Conservation (phyloP, 2,797 vertebrate species). For the Forpus xanthops region DNA sequence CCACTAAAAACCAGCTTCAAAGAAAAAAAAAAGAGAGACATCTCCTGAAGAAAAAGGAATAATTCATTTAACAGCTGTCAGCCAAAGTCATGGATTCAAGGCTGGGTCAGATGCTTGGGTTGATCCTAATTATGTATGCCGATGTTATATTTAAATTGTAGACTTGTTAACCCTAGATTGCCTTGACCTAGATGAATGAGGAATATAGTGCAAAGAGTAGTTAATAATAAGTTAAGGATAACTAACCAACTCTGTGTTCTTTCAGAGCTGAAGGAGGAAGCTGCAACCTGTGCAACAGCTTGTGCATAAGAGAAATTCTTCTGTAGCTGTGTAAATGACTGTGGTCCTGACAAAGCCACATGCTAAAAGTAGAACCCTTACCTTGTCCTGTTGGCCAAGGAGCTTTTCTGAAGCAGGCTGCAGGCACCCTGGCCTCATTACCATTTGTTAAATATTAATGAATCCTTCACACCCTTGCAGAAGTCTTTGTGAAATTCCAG, state of each 20-base stretch:
- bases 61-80: background rate
- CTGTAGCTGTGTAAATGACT: background rate
- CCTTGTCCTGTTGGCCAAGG: background rate
- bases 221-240: background rate
- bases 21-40: background rate
- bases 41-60: background rate
- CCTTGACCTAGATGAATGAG: background rate
- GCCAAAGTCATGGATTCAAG: background rate
- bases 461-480: background rate
- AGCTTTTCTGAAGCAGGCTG: background rate
- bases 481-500: background rate
- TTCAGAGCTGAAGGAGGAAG: background rate
- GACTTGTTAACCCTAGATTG: background rate
- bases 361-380: background rate
- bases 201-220: background rate
- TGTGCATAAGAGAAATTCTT: background rate
- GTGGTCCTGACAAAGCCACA: background rate
- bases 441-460: background rate
- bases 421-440: background rate
- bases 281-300: background rate
- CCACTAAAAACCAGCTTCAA: background rate
- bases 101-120: background rate
- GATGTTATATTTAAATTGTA: background rate
- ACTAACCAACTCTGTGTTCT: background rate
- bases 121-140: background rate